A percentile compares a stretch with the other conserved stretches of the same genome.
Evolutionary conservation across 2,797 vertebrate species (phyloP).

Genomic region (Cyprinella venusta): DNA sequence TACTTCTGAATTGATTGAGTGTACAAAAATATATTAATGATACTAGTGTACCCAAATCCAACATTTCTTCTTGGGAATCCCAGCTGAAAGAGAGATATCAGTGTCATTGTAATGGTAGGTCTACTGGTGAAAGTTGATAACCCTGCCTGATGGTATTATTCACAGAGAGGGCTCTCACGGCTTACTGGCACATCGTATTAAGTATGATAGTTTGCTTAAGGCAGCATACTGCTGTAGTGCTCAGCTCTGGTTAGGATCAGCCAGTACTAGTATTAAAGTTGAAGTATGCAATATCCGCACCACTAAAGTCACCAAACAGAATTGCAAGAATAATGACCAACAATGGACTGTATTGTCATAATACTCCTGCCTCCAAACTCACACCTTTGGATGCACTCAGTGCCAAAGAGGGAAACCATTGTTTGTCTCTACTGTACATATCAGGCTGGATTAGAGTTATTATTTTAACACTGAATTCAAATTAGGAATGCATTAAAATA

Average conservation of each 20-base stretch:
- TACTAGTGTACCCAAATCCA: not conserved
- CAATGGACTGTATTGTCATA: not conserved
- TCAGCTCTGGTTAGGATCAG: slow-evolving; percentile 44
- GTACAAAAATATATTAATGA: not conserved
- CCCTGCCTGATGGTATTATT: slow-evolving; percentile 59
- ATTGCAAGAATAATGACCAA: not conserved
- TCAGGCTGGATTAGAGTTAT: not conserved
- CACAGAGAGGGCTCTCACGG: slow-evolving; percentile 41
- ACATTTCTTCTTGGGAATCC: not conserved
- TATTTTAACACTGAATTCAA: not conserved
- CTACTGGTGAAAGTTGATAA: slow-evolving; percentile 56
- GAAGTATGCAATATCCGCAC: not conserved
- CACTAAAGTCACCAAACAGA: slow-evolving; percentile 6
- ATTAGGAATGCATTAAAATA: not conserved
- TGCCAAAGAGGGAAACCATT: not conserved
- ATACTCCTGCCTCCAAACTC: not conserved
- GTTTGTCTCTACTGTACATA: not conserved
- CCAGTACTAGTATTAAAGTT: not conserved
- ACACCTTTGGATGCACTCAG: not conserved
- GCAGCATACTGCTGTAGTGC: slow-evolving; percentile 51
- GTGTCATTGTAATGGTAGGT: slow-evolving; percentile 53
- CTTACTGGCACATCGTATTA: slow-evolving; percentile 60
- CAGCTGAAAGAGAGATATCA: slow-evolving; percentile 24
- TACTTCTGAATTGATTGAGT: not conserved
- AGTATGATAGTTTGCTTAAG: slow-evolving; percentile 56